Percentiles rank a stretch among this genome's conserved stretches.
Conservation (phyloP, 2,113 vertebrate genomes). For the Lepus americanus region DNA sequence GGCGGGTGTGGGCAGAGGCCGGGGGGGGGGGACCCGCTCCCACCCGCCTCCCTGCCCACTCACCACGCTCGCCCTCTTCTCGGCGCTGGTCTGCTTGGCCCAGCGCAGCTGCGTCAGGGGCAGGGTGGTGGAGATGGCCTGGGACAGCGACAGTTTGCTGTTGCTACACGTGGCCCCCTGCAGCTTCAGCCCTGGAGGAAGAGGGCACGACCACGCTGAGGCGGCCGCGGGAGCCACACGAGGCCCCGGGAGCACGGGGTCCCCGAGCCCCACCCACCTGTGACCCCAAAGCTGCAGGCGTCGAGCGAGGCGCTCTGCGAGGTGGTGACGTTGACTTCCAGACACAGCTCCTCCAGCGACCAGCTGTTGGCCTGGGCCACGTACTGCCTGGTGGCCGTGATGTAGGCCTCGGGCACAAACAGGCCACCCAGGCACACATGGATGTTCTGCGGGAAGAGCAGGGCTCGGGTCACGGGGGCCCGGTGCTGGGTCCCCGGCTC, state of each 20-base stretch:
- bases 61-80: constrained; percentile 95
- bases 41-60: constrained; percentile 59
- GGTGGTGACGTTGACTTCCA: constrained; percentile 96
- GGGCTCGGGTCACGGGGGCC: not conserved
- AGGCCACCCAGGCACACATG: constrained; percentile 96
- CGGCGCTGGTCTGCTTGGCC: constrained; percentile 93
- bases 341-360: constrained; percentile 98
- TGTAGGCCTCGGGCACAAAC: constrained; percentile 98
- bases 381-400: constrained; percentile 97
- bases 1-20: too few relatives aligned
- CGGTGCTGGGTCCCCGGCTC: not conserved
- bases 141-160: constrained; percentile 97
- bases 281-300: constrained; percentile 98
- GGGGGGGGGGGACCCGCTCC: not conserved
- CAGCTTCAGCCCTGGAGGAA: constrained; percentile 92
- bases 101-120: constrained; percentile 97
- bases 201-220: rapidly evolving
- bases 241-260: not conserved
- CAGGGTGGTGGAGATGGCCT: constrained; percentile 95
- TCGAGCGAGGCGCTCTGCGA: constrained; percentile 93
- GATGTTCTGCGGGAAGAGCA: constrained; percentile 90
- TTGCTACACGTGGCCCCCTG: constrained; percentile 96
- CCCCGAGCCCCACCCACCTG: constrained; percentile 88
- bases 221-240: rapidly evolving
- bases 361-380: constrained; percentile 99